phyloP scores from a whole-genome alignment of 1,140 invertebrate species.

The Pseudomyrmex dendroicus region DNA sequence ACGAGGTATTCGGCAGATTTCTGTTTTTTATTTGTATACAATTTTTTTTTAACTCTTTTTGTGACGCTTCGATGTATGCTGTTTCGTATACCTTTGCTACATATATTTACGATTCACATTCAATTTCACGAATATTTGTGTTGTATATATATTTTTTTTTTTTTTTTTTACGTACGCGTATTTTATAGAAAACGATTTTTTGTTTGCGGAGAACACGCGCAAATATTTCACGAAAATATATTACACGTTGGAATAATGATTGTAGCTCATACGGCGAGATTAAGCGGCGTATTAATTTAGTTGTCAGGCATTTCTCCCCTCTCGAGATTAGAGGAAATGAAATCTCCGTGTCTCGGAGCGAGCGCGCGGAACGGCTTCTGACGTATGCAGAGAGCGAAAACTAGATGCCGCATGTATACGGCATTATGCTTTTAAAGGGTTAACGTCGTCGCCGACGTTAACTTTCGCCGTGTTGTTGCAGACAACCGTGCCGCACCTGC shows the following conservation, averaged over 20 bases:
- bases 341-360: conserved; percentile 6
- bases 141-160: neutral
- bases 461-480: conserved; percentile 14
- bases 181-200: no score
- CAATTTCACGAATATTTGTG: neutral
- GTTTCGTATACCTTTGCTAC: neutral
- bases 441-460: conserved; percentile 23
- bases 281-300: conserved; percentile 30
- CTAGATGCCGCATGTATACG: conserved; percentile 45
- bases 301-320: conserved; percentile 13
- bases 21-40: neutral
- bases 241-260: neutral
- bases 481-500: conserved; percentile 24
- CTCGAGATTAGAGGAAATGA: conserved; percentile 41
- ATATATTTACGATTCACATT: neutral
- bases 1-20: neutral
- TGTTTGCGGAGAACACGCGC: no score
- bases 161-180: no score
- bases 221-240: neutral
- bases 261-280: neutral
- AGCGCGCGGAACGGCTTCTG: neutral
- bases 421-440: conserved; percentile 45
- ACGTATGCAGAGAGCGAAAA: conserved; percentile 30
- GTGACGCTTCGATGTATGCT: neutral
- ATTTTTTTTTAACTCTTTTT: neutral